Evolutionary conservation across 1,140 invertebrate genomes (phyloP).

Genomic region (Maconellicoccus hirsutus): DNA sequence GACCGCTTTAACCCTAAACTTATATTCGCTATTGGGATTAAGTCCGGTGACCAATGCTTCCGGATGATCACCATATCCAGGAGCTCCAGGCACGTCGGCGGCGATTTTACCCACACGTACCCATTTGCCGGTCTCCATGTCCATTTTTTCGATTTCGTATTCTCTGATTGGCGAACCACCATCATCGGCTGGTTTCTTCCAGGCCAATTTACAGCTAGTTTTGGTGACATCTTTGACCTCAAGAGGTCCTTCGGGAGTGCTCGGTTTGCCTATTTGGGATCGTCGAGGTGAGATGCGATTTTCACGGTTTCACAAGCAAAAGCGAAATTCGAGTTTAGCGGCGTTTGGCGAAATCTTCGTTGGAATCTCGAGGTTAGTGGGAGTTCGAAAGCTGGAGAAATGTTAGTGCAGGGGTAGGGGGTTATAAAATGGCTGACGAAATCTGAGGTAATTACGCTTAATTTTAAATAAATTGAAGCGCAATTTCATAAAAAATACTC

Average conservation of each 20-base stretch:
- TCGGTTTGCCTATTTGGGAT: conserved; percentile 49
- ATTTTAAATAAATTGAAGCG: too few relatives aligned
- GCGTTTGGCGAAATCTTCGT: not conserved
- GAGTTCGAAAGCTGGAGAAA: not conserved
- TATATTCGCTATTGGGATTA: conserved; percentile 83
- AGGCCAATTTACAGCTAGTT: conserved; percentile 72
- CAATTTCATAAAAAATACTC: too few relatives aligned
- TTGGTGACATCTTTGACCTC: conserved; percentile 76
- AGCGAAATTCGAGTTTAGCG: not conserved
- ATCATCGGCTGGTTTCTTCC: conserved; percentile 86
- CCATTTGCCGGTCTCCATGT: conserved; percentile 80
- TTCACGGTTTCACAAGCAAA: not conserved
- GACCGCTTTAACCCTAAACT: conserved; percentile 89
- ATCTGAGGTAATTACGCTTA: too few relatives aligned
- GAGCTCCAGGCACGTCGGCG: conserved; percentile 46
- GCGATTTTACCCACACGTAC: conserved; percentile 67
- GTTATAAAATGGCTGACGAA: too few relatives aligned
- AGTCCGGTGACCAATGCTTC: conserved; percentile 83
- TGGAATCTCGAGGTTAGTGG: not conserved
- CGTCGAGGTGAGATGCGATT: not conserved
- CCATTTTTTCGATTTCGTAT: conserved; percentile 91
- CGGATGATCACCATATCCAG: conserved; percentile 34
- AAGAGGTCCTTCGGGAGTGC: conserved; percentile 75
- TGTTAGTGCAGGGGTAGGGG: not conserved
- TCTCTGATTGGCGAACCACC: conserved; percentile 86